Evolutionary conservation across 1,140 invertebrate genomes (phyloP), one percentile per base, ranked within the genome.

Genomic region (Drosophila kikkawai): DNA sequence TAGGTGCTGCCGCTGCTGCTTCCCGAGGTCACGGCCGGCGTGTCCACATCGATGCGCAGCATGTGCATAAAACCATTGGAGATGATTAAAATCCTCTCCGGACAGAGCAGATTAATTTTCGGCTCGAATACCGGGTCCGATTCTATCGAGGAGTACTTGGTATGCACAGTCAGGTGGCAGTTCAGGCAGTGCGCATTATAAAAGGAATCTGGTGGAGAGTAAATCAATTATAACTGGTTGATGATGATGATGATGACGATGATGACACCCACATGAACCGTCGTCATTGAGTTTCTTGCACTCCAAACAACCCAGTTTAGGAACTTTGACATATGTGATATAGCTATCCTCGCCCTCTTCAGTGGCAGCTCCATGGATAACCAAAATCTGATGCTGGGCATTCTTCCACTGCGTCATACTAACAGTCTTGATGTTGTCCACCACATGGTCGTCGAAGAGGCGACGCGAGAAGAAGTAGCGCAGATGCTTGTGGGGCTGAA

Each of bases 391-490:
- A 47, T 94, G 93, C 79, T 94, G 94, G 57, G 94, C 93, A 65
- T 91, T 90, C 56, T 94, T 94, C 94, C 94, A 95, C 60, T 95
- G 94, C 4, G 94, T 94, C 93, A 95, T 94, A 17, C 93, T 94
- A 37, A 95, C 94, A 15, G 93, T 92, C 47, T 95, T 94, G 11
- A 94, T 93, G 79, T 93, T 94, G 73, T 95, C 94, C 15, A 95
- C 94, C 65, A 92, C 93, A 75, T 95, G 94, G 74, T 94, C 94
- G 51, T 94, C 94, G 67, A 95, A 95, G 37, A 95, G 78, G 26
- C 94, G 94, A 19, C 94, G 93, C 60, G 90, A 83, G 50, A 83
- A 93, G 58, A 76, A 93, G 34, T 75, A 78, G 37, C 78, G 69
- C 29, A 93, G 55, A 26, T 85, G 85, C 58, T 93, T 91, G 59